Conservation (phyloP, 2,888 invertebrate genomes). For the Stenodema calcarata region DNA sequence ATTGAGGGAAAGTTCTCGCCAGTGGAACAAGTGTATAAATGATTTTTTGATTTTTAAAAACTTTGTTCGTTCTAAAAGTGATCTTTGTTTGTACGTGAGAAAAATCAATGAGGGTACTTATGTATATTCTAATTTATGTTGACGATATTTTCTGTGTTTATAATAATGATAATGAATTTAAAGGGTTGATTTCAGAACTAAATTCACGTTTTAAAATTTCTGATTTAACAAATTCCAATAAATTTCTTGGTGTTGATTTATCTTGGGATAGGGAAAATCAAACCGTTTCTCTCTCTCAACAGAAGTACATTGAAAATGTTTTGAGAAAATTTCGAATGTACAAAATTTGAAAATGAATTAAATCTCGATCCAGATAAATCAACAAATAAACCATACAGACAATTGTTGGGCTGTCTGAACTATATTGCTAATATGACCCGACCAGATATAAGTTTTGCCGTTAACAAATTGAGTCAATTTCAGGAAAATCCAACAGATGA, state of each 20-base stretch:
- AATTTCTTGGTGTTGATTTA: not conserved
- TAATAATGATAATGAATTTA: not conserved
- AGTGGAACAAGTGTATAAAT: not conserved
- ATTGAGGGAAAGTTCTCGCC: not conserved
- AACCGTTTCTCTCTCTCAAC: not conserved
- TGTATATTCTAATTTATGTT: not conserved
- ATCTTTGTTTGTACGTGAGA: not conserved
- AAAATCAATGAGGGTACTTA: not conserved
- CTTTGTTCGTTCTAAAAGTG: not conserved
- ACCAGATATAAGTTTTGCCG: no score
- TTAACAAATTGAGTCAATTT: no score
- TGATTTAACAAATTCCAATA: not conserved
- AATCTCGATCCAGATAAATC: no score
- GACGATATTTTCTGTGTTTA: not conserved
- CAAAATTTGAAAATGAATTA: not conserved
- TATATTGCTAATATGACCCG: not conserved
- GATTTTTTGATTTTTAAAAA: not conserved
- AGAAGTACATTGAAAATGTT: no score
- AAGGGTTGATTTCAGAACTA: not conserved
- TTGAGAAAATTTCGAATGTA: not conserved
- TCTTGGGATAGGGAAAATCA: not conserved
- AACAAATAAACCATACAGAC: not conserved
- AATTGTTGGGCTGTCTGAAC: not conserved
- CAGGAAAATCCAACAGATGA: no score
- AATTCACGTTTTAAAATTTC: not conserved